A percentile compares a stretch with the other conserved stretches of the same genome.
These are phyloP conservation scores for Eupithecia vulgata DNA, from an alignment of 2,888 invertebrate species.

Conservation along the genomic window DNA sequence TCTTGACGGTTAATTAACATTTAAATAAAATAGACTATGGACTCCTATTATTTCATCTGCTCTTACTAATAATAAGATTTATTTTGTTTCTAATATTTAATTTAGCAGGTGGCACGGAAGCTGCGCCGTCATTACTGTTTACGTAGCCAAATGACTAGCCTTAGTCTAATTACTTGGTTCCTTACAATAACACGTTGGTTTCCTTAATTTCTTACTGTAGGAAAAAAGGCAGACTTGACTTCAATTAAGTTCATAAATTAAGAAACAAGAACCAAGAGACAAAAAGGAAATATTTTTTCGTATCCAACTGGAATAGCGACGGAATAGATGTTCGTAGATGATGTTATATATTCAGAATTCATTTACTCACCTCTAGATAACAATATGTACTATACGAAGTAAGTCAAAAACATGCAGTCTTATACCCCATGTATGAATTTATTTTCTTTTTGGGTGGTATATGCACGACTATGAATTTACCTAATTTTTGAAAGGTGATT, in stretches of 20 bases:
- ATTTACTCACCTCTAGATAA: neutral
- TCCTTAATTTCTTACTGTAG: slow-evolving; percentile 10
- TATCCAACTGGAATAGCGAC: neutral
- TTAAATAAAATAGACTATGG: too few relatives aligned
- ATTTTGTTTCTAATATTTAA: neutral
- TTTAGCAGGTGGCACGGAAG: slow-evolving; percentile 5
- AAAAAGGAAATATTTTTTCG: neutral
- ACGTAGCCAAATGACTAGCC: slow-evolving; percentile 26
- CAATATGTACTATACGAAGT: neutral
- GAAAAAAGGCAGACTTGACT: neutral
- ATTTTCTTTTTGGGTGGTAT: too few relatives aligned
- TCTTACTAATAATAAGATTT: neutral
- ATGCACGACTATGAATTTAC: too few relatives aligned
- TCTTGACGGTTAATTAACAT: too few relatives aligned
- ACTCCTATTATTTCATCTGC: too few relatives aligned
- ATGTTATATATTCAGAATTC: neutral
- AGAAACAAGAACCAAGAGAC: neutral
- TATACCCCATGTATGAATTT: too few relatives aligned
- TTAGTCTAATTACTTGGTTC: slow-evolving; percentile 27
- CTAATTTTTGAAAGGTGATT: too few relatives aligned
- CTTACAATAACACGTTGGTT: slow-evolving; percentile 17
- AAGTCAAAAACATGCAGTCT: too few relatives aligned
- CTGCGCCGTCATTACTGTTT: slow-evolving; percentile 33
- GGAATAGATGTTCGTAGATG: neutral
- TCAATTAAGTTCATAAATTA: slow-evolving; percentile 3